phyloP scores from a whole-genome alignment of 2,888 invertebrate genomes.

The Drosophila tanythrix region DNA sequence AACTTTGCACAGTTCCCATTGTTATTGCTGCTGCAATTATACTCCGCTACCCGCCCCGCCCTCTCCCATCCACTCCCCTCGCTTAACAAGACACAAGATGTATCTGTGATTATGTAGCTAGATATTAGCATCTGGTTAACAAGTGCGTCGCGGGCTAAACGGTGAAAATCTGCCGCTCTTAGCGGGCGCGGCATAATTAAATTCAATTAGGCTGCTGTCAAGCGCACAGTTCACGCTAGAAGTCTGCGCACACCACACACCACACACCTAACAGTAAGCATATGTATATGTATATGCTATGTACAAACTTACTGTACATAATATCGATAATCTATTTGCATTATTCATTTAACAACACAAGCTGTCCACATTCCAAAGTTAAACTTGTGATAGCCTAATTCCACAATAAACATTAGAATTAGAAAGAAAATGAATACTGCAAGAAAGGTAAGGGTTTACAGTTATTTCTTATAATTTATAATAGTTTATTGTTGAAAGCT shows the following conservation, averaged over 20 bases:
- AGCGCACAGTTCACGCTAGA: conserved; percentile 45
- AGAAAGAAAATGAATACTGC: too few relatives aligned
- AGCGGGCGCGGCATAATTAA: conserved; percentile 74
- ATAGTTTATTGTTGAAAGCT: too few relatives aligned
- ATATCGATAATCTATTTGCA: conserved; percentile 2
- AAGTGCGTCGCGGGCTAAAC: conserved; percentile 75
- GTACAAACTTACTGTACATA: neutral
- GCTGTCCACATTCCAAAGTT: neutral
- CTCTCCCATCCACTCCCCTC: neutral
- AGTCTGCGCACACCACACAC: conserved; percentile 28
- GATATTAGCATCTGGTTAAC: conserved; percentile 76
- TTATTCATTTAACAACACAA: neutral
- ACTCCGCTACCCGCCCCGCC: neutral
- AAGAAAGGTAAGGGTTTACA: too few relatives aligned
- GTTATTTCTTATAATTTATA: too few relatives aligned
- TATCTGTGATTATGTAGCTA: conserved; percentile 39
- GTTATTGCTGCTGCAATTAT: conserved; percentile 67
- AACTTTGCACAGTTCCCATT: conserved; percentile 66
- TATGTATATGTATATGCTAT: neutral
- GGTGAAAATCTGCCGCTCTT: conserved; percentile 73
- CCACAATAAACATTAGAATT: neutral
- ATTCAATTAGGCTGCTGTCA: conserved; percentile 65
- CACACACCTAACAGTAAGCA: neutral
- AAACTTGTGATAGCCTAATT: neutral
- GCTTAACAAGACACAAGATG: neutral